Conservation (phyloP, 2,888 invertebrate species). For the Caenorhabditis zanzibari region DNA sequence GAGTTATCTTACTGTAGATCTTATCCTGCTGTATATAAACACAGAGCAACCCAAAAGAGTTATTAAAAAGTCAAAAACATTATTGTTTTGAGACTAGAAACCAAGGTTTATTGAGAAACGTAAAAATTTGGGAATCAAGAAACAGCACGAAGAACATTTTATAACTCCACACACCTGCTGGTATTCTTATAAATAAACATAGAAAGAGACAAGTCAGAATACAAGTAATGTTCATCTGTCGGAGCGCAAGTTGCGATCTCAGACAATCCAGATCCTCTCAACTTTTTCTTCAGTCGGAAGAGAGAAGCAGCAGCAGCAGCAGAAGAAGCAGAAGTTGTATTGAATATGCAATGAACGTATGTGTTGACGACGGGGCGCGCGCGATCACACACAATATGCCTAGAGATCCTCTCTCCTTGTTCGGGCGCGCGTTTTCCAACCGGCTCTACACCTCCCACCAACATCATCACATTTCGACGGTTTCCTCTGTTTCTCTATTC, state of each 20-base stretch:
- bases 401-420: conserved; percentile 41
- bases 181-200: conserved; percentile 26
- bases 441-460: conserved; percentile 53
- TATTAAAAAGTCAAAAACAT: too few species aligned
- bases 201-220: conserved; percentile 23
- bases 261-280: conserved; percentile 17
- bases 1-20: too few species aligned
- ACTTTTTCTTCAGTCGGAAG: too few species aligned
- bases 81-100: too few species aligned
- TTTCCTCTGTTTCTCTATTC: conserved; percentile 31
- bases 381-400: conserved; percentile 57
- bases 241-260: conserved; percentile 17
- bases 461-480: conserved; percentile 30
- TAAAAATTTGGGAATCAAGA: too few species aligned
- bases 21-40: too few species aligned
- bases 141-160: background rate
- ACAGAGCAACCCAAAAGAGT: too few species aligned
- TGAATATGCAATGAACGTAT: conserved; percentile 36
- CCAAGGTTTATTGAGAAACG: too few species aligned
- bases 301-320: background rate
- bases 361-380: conserved; percentile 43
- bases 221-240: conserved; percentile 30
- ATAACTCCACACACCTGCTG: conserved; percentile 3
- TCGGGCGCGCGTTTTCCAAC: conserved; percentile 45
- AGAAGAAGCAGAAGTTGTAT: conserved; percentile 7